phyloP scores from a whole-genome alignment of 2,797 vertebrate genomes.

The Labeo calbasu region DNA sequence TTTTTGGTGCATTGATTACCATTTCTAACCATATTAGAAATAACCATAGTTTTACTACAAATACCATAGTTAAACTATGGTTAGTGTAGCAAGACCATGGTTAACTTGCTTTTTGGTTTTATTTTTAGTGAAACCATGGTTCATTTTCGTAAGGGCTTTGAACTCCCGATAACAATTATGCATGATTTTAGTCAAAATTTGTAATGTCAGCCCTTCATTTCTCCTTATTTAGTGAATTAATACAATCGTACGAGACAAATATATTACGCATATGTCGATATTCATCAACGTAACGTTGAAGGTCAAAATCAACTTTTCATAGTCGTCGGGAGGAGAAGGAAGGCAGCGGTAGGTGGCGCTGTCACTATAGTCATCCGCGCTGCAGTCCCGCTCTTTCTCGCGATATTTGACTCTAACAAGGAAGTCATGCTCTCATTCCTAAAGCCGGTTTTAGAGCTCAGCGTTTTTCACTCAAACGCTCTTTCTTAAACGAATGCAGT shows the following conservation, averaged over 20 bases:
- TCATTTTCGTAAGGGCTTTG: background rate
- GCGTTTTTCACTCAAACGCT: background rate
- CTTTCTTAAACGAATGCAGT: background rate
- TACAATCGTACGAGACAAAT: background rate
- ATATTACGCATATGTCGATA: background rate
- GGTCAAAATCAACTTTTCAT: background rate
- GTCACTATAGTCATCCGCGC: background rate
- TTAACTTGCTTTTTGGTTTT: too few species aligned
- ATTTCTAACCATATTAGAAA: too few species aligned
- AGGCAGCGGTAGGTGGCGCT: background rate
- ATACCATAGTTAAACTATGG: too few species aligned
- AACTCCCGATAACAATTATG: background rate
- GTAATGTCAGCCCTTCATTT: too few species aligned
- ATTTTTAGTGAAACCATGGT: too few species aligned
- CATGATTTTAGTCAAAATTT: background rate
- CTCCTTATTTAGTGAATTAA: background rate
- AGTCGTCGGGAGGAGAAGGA: background rate
- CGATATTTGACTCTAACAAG: constrained; percentile 6
- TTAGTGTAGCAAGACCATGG: too few species aligned
- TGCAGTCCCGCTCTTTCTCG: background rate
- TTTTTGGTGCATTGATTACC: too few species aligned
- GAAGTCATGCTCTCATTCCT: constrained; percentile 16
- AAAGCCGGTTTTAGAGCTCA: constrained; percentile 23
- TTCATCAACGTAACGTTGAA: background rate
- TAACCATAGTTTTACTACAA: too few species aligned